Evolutionary conservation across 2,888 invertebrate species (phyloP).

Genomic region (Octodonta nipae): DNA sequence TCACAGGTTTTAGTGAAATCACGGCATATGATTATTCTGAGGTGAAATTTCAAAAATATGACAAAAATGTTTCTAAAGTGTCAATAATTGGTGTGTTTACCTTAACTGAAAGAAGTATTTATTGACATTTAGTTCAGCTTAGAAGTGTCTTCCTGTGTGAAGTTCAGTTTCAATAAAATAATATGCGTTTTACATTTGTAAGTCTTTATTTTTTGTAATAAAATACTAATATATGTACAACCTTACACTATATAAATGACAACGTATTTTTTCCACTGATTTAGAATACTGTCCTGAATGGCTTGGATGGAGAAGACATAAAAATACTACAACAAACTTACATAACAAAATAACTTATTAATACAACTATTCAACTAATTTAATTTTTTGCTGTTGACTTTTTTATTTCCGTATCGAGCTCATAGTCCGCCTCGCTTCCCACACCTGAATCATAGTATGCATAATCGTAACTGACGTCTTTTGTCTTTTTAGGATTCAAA

Average conservation of each 20-base stretch:
- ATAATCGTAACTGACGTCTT: constrained; percentile 66
- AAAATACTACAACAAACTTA: constrained; percentile 18
- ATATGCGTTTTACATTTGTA: too few species aligned
- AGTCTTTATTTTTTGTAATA: constrained; percentile 23
- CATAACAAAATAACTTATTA: constrained; percentile 17
- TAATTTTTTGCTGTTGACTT: constrained; percentile 35
- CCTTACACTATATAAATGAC: constrained; percentile 15
- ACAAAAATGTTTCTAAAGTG: too few species aligned
- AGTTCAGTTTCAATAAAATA: too few species aligned
- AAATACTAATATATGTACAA: constrained; percentile 29
- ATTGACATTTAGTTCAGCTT: too few species aligned
- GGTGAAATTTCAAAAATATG: too few species aligned
- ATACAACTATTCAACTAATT: constrained; percentile 15
- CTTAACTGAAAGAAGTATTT: too few species aligned
- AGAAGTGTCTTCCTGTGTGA: too few species aligned
- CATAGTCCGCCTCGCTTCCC: constrained; percentile 31
- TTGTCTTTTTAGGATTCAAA: constrained; percentile 38
- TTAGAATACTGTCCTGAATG: constrained; percentile 5
- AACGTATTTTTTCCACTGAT: not conserved
- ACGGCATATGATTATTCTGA: too few species aligned
- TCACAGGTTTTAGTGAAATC: too few species aligned
- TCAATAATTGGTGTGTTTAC: too few species aligned
- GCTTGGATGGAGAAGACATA: not conserved
- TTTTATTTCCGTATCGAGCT: constrained; percentile 43
- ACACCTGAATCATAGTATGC: constrained; percentile 59